A percentile compares a stretch with the other conserved stretches of the same genome.
Conservation (phyloP, 1,140 invertebrate species). For the Lordiphosa clarofinis region DNA sequence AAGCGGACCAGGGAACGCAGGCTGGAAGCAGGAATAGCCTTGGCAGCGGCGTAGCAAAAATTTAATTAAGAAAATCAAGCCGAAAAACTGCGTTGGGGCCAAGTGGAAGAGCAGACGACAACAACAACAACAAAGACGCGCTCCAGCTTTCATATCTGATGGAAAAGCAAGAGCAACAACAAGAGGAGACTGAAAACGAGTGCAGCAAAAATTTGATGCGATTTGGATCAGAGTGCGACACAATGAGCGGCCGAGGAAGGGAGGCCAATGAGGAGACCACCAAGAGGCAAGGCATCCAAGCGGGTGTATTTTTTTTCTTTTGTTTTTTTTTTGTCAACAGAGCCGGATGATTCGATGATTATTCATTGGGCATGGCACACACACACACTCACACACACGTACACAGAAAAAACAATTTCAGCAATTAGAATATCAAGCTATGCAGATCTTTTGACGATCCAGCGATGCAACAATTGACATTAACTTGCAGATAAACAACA, state of each 20-base stretch:
- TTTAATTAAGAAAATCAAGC: constrained; percentile 78
- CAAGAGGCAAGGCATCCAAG: constrained; percentile 56
- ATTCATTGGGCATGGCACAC: constrained; percentile 73
- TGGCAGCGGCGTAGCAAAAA: constrained; percentile 71
- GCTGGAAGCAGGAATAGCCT: constrained; percentile 34
- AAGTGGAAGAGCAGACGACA: constrained; percentile 43
- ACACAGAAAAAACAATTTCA: constrained; percentile 60
- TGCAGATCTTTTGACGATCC: constrained; percentile 55
- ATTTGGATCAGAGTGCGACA: constrained; percentile 60
- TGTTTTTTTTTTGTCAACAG: constrained; percentile 46
- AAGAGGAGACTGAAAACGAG: constrained; percentile 44
- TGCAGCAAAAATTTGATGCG: constrained; percentile 55
- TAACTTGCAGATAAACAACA: constrained; percentile 19
- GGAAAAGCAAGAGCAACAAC: constrained; percentile 46
- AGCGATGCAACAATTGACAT: constrained; percentile 69
- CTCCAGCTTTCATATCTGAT: constrained; percentile 74
- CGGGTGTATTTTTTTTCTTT: constrained; percentile 37
- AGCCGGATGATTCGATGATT: constrained; percentile 65
- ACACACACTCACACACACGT: constrained; percentile 16
- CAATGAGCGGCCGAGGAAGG: constrained; percentile 44
- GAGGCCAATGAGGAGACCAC: constrained; percentile 59
- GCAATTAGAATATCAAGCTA: constrained; percentile 77
- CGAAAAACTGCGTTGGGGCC: constrained; percentile 54
- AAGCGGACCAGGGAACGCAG: constrained; percentile 15
- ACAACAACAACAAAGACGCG: constrained; percentile 62